These are phyloP conservation scores for Mamestra brassicae DNA, from an alignment of 2,888 invertebrate genomes.

Conservation along the genomic window DNA sequence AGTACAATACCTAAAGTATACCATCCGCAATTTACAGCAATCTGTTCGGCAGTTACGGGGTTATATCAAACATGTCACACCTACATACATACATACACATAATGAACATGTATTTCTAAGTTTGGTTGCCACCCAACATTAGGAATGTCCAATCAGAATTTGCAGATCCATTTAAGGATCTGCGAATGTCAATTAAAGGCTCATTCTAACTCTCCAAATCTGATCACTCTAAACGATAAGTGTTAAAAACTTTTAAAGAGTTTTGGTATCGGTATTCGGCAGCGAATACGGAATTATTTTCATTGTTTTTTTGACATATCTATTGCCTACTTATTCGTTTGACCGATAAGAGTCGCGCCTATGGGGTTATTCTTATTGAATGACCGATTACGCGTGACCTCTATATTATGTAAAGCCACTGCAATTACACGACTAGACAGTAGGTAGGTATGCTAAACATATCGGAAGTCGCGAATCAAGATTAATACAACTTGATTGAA, in stretches of 20 bases:
- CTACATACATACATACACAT: background rate
- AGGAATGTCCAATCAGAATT: conserved; percentile 21
- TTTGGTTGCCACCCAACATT: conserved; percentile 13
- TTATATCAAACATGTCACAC: conserved; percentile 9
- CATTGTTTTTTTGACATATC: conserved; percentile 27
- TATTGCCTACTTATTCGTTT: conserved; percentile 20
- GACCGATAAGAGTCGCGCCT: conserved; percentile 43
- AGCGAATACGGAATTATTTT: background rate
- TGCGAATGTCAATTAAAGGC: conserved; percentile 4
- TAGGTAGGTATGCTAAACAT: background rate
- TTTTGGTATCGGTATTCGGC: conserved; percentile 11
- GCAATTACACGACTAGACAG: background rate
- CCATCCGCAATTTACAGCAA: background rate
- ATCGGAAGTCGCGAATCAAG: background rate
- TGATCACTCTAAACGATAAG: conserved; percentile 27
- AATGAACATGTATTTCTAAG: background rate
- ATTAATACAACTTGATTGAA: background rate
- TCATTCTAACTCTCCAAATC: conserved; percentile 10
- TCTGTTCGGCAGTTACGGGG: background rate
- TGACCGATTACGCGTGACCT: conserved; percentile 27
- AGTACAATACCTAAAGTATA: no score
- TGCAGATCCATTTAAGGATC: conserved; percentile 12
- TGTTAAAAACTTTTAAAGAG: background rate
- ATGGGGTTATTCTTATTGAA: background rate
- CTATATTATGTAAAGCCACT: background rate